Base-by-base conservation (phyloP, 2,797 vertebrate genomes). In the Dromococcyx pavoninus region DNA sequence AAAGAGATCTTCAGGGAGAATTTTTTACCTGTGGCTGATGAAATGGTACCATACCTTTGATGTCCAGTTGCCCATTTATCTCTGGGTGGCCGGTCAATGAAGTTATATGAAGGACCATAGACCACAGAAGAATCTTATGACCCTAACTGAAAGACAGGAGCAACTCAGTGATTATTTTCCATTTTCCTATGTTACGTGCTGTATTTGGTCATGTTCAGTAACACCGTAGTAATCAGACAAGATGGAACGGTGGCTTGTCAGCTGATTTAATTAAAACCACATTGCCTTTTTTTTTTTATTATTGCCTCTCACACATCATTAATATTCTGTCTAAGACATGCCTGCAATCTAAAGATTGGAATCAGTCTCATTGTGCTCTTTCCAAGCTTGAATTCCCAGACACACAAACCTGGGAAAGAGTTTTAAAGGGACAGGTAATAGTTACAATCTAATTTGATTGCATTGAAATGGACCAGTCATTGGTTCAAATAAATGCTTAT, bases 181-280 rank as follows among this genome's bases (percentile, higher is more conserved):
- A 27, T 83, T 92, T 91, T 88, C 78, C 85, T 76, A 43, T 76
- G 62, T 91, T 84, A 70, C 62, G 33, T 33, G 70, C 91, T 95
- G 92, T 76, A 94, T 94, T 93, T 93, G 94, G 79, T 92, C 89
- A 91, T 73, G 82, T 96, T 95, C 79, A 91, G 76, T 88, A 95
- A 94, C 73, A 93, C 83, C 91, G 88, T 53, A 96, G 94, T 88
- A 88, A 96, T 93, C 87, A 95, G 95, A 94, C 94, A 96, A 94
- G 88, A 94, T 90, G 91, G 82, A 95, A 93, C 15, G 25, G 70
- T 21, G 1, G 87, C 88, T 95, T 93, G 93, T 96, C 94, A 96
- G 94, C 94, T 95, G 91, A 94, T 93, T 94, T 96, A 97, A 97
- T 97, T 96, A 95, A 96, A 96, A 96, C 88, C 95, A 94, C 83